Percentiles rank a stretch among this genome's conserved stretches.
Conservation (phyloP, 2,797 vertebrate species). For the Takifugu ocellatus region DNA sequence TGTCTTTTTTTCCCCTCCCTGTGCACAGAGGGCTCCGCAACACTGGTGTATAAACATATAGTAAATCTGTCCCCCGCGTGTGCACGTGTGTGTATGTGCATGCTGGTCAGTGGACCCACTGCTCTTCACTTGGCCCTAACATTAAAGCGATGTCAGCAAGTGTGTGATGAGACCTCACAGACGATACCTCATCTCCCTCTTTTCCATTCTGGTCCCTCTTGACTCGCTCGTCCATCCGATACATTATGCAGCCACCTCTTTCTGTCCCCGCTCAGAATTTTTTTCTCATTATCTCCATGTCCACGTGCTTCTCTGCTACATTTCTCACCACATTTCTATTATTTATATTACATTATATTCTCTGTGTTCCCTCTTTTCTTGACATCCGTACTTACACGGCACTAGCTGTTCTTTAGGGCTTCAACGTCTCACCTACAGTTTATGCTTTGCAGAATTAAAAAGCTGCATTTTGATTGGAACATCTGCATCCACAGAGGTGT, state of each 20-base stretch:
- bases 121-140: constrained; percentile 60
- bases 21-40: constrained; percentile 10
- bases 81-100: constrained; percentile 15
- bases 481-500: neutral
- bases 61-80: constrained; percentile 31
- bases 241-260: constrained; percentile 64
- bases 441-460: too few species aligned
- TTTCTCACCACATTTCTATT: constrained; percentile 23
- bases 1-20: constrained; percentile 1
- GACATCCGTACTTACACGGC: neutral
- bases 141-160: constrained; percentile 71
- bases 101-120: constrained; percentile 32
- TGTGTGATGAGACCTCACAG: constrained; percentile 75
- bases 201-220: constrained; percentile 56
- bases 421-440: too few species aligned
- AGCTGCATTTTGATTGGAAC: too few species aligned
- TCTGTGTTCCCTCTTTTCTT: neutral
- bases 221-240: constrained; percentile 48
- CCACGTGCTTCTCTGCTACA: constrained; percentile 31
- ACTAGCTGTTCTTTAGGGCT: neutral
- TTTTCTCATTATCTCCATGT: constrained; percentile 44
- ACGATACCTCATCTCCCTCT: constrained; percentile 54
- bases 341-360: constrained; percentile 13
- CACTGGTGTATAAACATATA: constrained; percentile 2
- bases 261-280: constrained; percentile 28